phyloP scores from a whole-genome alignment of 2,888 invertebrate species.

The Athalia rosae region DNA sequence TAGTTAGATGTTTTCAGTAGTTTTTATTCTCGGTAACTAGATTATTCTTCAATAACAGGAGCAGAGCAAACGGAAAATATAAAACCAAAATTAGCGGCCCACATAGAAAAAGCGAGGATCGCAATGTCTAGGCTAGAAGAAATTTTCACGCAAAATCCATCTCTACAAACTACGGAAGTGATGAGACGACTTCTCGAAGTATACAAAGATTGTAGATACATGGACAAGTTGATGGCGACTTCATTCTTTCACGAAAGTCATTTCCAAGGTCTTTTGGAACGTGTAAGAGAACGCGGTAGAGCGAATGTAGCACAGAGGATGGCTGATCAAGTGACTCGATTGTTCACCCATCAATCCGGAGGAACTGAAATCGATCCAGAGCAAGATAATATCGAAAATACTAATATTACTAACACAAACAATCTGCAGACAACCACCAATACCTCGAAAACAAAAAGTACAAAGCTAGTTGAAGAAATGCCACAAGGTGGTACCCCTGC shows the following conservation, averaged over 20 bases:
- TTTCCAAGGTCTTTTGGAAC: conserved; percentile 84
- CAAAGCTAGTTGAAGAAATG: conserved; percentile 53
- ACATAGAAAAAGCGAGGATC: conserved; percentile 85
- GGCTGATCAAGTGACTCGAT: conserved; percentile 81
- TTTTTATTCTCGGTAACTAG: conserved; percentile 9
- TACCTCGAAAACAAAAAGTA: conserved; percentile 54
- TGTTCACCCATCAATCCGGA: conserved; percentile 69
- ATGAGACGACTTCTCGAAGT: conserved; percentile 87
- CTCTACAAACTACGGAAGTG: conserved; percentile 84
- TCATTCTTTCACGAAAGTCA: conserved; percentile 90
- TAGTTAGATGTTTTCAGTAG: neutral
- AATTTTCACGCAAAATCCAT: conserved; percentile 85
- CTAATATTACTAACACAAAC: conserved; percentile 53
- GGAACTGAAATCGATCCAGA: conserved; percentile 59
- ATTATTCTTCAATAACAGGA: conserved; percentile 40
- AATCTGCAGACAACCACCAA: conserved; percentile 53
- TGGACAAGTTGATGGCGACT: conserved; percentile 90
- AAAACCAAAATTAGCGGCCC: conserved; percentile 81
- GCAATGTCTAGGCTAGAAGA: conserved; percentile 86
- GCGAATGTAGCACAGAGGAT: conserved; percentile 82
- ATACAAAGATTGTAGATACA: conserved; percentile 90
- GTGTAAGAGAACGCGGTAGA: conserved; percentile 84
- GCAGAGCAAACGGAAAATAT: conserved; percentile 67
- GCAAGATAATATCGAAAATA: conserved; percentile 52
- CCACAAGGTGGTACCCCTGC: conserved; percentile 52